Conservation (phyloP, 2,113 vertebrate species). For the Platysteira castanea region DNA sequence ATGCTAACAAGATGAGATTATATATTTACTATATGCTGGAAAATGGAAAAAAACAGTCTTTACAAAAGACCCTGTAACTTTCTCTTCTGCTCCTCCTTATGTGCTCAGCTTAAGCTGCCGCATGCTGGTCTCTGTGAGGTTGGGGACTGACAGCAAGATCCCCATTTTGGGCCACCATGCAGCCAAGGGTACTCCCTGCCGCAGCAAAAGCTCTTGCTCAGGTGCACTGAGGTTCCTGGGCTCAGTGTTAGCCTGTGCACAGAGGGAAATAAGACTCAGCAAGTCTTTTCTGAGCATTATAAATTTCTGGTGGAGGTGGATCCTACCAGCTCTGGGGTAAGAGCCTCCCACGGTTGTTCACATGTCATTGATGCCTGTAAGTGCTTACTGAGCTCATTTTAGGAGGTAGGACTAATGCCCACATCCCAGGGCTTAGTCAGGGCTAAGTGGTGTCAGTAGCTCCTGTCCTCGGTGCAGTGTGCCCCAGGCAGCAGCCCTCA, state of each 20-base stretch:
- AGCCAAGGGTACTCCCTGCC: background rate
- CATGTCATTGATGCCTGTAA: background rate
- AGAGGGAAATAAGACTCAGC: background rate
- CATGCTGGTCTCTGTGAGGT: background rate
- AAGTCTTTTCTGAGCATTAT: background rate
- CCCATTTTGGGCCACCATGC: rapidly evolving
- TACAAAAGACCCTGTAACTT: background rate
- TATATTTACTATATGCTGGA: background rate
- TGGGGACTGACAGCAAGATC: background rate
- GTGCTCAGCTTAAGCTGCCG: background rate
- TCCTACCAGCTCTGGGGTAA: background rate
- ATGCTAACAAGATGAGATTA: background rate
- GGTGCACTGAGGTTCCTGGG: background rate
- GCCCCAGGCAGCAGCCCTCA: background rate
- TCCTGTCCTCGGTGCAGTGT: background rate
- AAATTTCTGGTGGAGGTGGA: background rate
- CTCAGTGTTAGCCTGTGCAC: background rate
- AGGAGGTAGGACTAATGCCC: background rate
- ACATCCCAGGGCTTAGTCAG: background rate
- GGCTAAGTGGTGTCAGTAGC: rapidly evolving
- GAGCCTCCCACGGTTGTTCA: background rate
- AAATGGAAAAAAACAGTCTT: background rate
- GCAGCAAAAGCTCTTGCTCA: background rate
- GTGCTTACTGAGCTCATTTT: background rate
- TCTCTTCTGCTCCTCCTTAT: background rate